These are phyloP conservation scores for Drosophila maculinotata DNA, from an alignment of 2,888 invertebrate species.

Conservation along the genomic window DNA sequence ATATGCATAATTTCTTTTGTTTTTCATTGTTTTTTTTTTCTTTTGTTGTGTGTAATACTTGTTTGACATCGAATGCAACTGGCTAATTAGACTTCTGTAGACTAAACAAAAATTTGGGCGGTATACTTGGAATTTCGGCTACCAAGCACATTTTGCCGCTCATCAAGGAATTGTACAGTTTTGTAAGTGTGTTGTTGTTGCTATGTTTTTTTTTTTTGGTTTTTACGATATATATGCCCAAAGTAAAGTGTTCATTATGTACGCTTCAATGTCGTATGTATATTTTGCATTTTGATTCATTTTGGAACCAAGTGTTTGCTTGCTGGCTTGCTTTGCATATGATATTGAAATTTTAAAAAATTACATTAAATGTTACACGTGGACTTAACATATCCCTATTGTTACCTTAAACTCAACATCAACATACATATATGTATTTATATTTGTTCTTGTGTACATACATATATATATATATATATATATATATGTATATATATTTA, in stretches of 20 bases:
- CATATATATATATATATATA: no score
- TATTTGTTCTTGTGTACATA: conserved; percentile 45
- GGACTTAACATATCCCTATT: conserved; percentile 72
- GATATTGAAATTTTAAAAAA: conserved; percentile 44
- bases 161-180: conserved; percentile 21
- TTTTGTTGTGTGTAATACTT: conserved; percentile 64
- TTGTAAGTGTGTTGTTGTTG: not conserved
- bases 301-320: conserved; percentile 3
- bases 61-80: conserved; percentile 66
- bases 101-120: conserved; percentile 33
- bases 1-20: conserved; percentile 52
- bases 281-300: conserved; percentile 9
- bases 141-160: conserved; percentile 9
- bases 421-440: conserved; percentile 60
- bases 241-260: conserved; percentile 9
- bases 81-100: conserved; percentile 55
- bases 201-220: conserved; percentile 4
- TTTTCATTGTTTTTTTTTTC: conserved; percentile 38
- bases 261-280: not conserved
- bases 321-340: conserved; percentile 9
- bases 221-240: conserved; percentile 7
- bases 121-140: not conserved
- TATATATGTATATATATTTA: conserved; percentile 47
- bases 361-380: conserved; percentile 68
- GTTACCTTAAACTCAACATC: conserved; percentile 70